These are phyloP conservation scores for Gambusia affinis DNA, from an alignment of 2,113 vertebrate genomes.

Conservation along the genomic window DNA sequence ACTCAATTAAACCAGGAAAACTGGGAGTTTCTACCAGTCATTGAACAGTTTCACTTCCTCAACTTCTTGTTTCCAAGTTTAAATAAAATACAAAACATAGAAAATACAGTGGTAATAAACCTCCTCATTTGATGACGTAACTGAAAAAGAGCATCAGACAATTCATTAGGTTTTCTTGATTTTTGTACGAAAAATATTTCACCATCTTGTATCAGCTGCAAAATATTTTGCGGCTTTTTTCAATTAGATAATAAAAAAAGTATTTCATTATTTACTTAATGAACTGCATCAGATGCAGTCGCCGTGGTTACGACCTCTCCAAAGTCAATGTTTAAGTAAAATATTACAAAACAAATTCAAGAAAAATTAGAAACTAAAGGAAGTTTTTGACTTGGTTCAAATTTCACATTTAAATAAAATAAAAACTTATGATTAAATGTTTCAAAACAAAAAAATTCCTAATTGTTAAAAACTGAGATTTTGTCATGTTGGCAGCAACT, in stretches of 20 bases:
- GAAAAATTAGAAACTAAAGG: no score
- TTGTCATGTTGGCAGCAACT: no score
- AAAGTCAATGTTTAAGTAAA: background rate
- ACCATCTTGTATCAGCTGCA: background rate
- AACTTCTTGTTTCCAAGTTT: background rate
- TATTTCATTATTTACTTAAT: no score
- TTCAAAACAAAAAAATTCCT: no score
- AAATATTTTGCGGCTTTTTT: background rate
- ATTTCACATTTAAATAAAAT: no score
- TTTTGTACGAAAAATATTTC: no score
- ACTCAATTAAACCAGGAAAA: background rate
- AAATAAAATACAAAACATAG: background rate
- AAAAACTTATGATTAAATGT: no score
- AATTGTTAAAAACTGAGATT: no score
- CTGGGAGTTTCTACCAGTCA: background rate
- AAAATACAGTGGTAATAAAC: background rate
- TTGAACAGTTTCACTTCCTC: background rate
- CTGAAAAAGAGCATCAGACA: background rate
- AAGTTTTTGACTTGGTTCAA: no score
- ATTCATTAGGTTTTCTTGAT: background rate
- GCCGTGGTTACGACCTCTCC: background rate
- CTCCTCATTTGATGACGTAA: background rate
- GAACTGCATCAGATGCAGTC: background rate
- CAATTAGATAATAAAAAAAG: no score
- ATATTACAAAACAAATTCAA: no score